Evolutionary conservation across 2,113 vertebrate genomes (phyloP).

Genomic region (Casuarius casuarius): DNA sequence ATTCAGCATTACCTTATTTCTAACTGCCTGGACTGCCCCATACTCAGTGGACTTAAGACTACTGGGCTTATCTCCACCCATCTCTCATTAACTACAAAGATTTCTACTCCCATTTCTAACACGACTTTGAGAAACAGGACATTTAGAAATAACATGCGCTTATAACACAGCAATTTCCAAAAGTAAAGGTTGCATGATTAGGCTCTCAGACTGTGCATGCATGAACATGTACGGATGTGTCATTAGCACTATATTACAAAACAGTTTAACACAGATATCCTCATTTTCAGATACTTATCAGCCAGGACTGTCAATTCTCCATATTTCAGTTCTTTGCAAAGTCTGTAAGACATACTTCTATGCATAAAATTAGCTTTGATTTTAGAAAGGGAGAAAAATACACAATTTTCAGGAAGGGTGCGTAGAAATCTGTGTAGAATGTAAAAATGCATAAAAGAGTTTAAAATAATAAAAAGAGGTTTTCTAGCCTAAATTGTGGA

Average conservation of each 20-base stretch:
- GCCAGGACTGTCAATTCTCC: neutral
- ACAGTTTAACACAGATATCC: neutral
- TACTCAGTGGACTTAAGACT: accelerated
- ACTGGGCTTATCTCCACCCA: neutral
- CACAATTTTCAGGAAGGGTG: neutral
- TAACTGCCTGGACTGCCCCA: neutral
- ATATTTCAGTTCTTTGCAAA: neutral
- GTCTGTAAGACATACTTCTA: neutral
- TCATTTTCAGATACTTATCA: neutral
- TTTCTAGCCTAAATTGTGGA: neutral
- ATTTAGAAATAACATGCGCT: accelerated
- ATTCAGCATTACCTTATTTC: neutral
- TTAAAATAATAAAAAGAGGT: neutral
- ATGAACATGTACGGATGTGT: accelerated
- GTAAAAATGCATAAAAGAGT: neutral
- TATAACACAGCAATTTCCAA: neutral
- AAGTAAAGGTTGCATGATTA: neutral
- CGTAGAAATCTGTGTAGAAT: neutral
- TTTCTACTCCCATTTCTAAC: neutral
- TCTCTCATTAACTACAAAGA: neutral
- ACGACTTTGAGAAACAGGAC: accelerated
- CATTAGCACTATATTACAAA: neutral
- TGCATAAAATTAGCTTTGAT: neutral
- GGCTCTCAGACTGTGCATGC: neutral
- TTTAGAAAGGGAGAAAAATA: neutral